phyloP scores from a whole-genome alignment of 1,140 invertebrate genomes.

The Brachionus rubens region DNA sequence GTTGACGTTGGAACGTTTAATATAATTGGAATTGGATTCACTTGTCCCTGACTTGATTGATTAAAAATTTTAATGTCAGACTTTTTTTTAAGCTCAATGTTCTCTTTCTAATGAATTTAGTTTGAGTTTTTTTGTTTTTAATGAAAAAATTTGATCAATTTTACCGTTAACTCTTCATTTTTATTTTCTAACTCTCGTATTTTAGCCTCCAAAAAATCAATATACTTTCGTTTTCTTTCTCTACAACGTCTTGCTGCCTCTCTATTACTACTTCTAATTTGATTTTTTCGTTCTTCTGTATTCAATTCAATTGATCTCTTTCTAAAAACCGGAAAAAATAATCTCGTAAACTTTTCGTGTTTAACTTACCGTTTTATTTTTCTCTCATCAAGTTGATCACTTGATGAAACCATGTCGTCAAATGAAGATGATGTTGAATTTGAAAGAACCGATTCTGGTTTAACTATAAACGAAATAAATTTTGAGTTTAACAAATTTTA shows the following conservation, averaged over 20 bases:
- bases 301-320: conserved; percentile 21
- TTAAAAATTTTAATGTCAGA: too few relatives aligned
- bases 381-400: conserved; percentile 12
- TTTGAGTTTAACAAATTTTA: too few relatives aligned
- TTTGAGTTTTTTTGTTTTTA: too few relatives aligned
- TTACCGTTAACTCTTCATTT: conserved; percentile 21
- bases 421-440: not conserved
- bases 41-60: not conserved
- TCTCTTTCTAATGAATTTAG: not conserved
- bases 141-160: too few relatives aligned
- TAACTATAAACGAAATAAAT: not conserved
- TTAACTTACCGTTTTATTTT: conserved; percentile 6
- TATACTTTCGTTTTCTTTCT: conserved; percentile 19
- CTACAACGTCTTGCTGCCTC: conserved; percentile 15
- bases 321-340: not conserved
- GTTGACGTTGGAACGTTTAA: conserved; percentile 21
- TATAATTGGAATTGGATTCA: conserved; percentile 16
- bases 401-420: conserved; percentile 33
- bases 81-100: not conserved
- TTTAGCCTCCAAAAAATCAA: conserved; percentile 23
- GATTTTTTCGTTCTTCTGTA: not conserved
- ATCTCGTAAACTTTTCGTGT: too few relatives aligned
- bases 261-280: conserved; percentile 4
- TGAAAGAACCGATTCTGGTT: not conserved
- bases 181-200: not conserved